phyloP scores from a whole-genome alignment of 2,888 invertebrate genomes.

The Nycteola revayana region DNA sequence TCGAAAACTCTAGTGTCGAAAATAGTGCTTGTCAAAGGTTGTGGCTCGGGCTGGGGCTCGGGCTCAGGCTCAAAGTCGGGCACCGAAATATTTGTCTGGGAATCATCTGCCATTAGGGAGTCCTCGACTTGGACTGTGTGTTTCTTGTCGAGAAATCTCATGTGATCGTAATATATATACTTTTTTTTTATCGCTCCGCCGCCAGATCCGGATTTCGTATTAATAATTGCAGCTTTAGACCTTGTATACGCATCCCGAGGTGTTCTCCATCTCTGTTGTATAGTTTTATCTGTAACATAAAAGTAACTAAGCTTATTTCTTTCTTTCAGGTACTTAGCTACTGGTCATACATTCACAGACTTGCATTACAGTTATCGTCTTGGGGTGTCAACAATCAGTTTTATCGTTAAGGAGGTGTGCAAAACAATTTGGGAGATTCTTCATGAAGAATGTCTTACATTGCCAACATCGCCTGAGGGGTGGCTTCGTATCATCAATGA shows the following conservation, averaged over 20 bases:
- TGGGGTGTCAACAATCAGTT: too few species aligned
- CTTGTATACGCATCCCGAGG: conserved; percentile 14
- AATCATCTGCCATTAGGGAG: conserved; percentile 5
- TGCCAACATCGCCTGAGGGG: too few species aligned
- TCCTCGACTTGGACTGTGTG: conserved; percentile 6
- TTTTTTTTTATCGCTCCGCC: conserved; percentile 8
- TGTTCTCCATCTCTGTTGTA: conserved; percentile 16
- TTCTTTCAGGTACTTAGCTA: too few species aligned
- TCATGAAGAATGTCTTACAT: too few species aligned
- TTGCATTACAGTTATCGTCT: too few species aligned
- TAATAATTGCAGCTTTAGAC: conserved; percentile 3
- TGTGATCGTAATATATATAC: conserved; percentile 5
- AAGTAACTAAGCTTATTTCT: too few species aligned
- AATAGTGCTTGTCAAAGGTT: conserved; percentile 7
- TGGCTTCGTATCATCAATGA: too few species aligned
- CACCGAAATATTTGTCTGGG: conserved; percentile 8
- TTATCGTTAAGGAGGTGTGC: too few species aligned
- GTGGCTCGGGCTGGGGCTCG: conserved; percentile 4
- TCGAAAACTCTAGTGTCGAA: conserved; percentile 5
- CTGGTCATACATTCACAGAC: too few species aligned
- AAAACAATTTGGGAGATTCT: too few species aligned
- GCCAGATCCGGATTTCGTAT: conserved; percentile 7
- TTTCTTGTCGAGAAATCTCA: conserved; percentile 6
- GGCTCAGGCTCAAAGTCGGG: conserved; percentile 5
- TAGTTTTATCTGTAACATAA: too few species aligned